Conservation (phyloP, 2,888 invertebrate species). For the Zele albiditarsus region DNA sequence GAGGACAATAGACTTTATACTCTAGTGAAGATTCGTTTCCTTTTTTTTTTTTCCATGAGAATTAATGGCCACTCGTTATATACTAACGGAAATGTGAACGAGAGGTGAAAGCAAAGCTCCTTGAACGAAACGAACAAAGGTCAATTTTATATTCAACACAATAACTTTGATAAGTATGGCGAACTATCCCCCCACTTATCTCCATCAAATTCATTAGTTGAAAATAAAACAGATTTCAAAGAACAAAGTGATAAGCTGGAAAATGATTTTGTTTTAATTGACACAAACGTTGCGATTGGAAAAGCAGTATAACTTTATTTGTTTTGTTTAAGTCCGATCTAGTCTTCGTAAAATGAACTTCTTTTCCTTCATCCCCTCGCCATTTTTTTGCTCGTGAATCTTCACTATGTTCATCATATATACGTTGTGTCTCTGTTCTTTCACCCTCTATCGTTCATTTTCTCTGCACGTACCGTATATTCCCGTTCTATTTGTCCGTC, state of each 20-base stretch:
- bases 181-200: background rate
- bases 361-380: no score
- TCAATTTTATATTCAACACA: slow-evolving; percentile 27
- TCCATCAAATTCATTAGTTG: background rate
- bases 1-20: slow-evolving; percentile 38
- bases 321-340: no score
- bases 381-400: background rate
- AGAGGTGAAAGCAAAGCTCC: slow-evolving; percentile 32
- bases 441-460: slow-evolving; percentile 52
- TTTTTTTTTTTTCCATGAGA: slow-evolving; percentile 31
- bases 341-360: no score
- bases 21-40: slow-evolving; percentile 25
- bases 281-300: no score
- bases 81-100: slow-evolving; percentile 19
- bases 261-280: no score
- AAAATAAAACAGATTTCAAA: background rate
- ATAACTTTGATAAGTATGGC: background rate
- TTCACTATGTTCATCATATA: background rate
- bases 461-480: slow-evolving; percentile 56
- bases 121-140: slow-evolving; percentile 33
- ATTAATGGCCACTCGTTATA: slow-evolving; percentile 43
- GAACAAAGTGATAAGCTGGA: background rate
- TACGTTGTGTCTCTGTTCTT: slow-evolving; percentile 44
- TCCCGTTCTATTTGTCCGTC: slow-evolving; percentile 55
- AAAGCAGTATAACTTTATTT: no score